Evolutionary conservation across 2,797 vertebrate genomes (phyloP).

Genomic region (Chelmon rostratus): DNA sequence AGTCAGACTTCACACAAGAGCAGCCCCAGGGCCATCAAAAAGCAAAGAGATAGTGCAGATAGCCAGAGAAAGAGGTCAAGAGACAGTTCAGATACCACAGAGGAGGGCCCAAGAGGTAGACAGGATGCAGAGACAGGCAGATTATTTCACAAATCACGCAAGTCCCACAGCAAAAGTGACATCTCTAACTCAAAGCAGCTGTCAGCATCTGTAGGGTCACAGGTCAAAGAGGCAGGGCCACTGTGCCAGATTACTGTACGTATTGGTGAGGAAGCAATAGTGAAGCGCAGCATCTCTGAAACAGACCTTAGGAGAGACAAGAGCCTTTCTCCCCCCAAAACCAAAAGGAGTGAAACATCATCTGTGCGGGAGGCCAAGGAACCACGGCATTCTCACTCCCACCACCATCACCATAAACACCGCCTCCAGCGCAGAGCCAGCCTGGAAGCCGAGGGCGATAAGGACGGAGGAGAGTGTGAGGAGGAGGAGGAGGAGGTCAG

Average conservation of each 20-base stretch:
- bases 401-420: slow-evolving; percentile 86
- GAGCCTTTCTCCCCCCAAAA: slow-evolving; percentile 82
- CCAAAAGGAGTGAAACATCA: slow-evolving; percentile 79
- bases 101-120: slow-evolving; percentile 73
- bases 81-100: slow-evolving; percentile 74
- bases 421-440: slow-evolving; percentile 75
- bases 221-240: slow-evolving; percentile 86
- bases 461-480: slow-evolving; percentile 52
- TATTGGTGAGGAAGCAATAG: slow-evolving; percentile 94
- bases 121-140: slow-evolving; percentile 73
- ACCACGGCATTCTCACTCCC: slow-evolving; percentile 77
- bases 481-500: slow-evolving; percentile 63
- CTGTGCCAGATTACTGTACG: slow-evolving; percentile 95
- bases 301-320: slow-evolving; percentile 91
- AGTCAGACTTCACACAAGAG: slow-evolving; percentile 73
- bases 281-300: slow-evolving; percentile 94
- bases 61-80: slow-evolving; percentile 78
- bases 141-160: slow-evolving; percentile 83
- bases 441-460: slow-evolving; percentile 60
- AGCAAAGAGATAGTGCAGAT: slow-evolving; percentile 80
- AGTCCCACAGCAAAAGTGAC: slow-evolving; percentile 85
- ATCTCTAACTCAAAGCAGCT: slow-evolving; percentile 85
- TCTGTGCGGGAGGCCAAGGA: slow-evolving; percentile 77
- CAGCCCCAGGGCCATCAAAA: slow-evolving; percentile 78
- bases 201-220: slow-evolving; percentile 79